These are phyloP conservation scores for Poicephalus meyeri DNA, from an alignment of 2,113 vertebrate species.

Conservation along the genomic window DNA sequence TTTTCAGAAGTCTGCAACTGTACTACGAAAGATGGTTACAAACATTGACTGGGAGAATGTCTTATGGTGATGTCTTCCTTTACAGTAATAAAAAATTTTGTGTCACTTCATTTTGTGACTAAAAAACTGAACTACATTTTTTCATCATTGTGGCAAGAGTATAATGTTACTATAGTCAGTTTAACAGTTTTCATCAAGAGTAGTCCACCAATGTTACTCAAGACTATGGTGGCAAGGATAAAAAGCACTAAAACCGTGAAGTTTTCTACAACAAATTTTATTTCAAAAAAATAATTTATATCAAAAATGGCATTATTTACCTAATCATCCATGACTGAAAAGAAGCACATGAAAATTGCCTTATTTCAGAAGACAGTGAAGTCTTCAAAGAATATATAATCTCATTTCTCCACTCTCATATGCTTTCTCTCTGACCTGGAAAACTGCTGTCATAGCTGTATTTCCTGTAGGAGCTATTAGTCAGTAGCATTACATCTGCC, in stretches of 20 bases:
- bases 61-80: not conserved
- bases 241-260: not conserved
- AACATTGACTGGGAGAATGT: not conserved
- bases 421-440: constrained; percentile 46
- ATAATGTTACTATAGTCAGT: not conserved
- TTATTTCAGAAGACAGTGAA: not conserved
- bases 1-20: not conserved
- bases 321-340: not conserved
- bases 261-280: not conserved
- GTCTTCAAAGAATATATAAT: constrained; percentile 26
- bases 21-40: not conserved
- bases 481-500: constrained; percentile 54
- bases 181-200: not conserved
- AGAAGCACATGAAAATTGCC: not conserved
- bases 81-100: not conserved
- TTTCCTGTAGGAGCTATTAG: constrained; percentile 65
- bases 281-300: not conserved
- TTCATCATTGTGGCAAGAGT: accelerated
- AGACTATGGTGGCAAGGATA: not conserved
- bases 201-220: not conserved
- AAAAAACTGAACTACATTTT: not conserved
- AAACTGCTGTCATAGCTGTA: constrained; percentile 48
- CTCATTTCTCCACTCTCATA: constrained; percentile 22
- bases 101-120: not conserved
- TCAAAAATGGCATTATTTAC: not conserved